Base-by-base conservation (phyloP, 1,140 invertebrate genomes). In the Trypoxylus dichotomus region DNA sequence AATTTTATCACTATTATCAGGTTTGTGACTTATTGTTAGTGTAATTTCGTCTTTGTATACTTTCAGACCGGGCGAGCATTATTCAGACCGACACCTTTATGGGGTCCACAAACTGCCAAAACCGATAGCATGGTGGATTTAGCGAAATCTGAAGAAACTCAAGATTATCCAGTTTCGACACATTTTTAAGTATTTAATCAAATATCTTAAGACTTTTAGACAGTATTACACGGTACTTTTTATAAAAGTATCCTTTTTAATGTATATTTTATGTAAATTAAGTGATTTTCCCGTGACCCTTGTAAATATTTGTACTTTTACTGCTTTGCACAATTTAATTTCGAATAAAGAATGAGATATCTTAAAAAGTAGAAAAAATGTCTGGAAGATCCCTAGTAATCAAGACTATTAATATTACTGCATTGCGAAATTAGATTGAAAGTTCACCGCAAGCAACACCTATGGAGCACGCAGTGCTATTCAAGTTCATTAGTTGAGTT, bases 31-130 rank as follows among this genome's bases (percentile, higher is more conserved):
- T n/a, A n/a, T n/a, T n/a, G n/a, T 37, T 37, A 37, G 2, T 7
- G 10, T 37, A 37, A 37, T 37, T 37, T 8, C 5, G 10, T 7
- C 10, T 8, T 37, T 37, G 32, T 37, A 37, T 37, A 37, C 3
- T 37, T 37, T 37, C 81, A 87, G 87, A 79, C 77, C 41, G 84
- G 85, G 77, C 58, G 42, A 47, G 84, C 82, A 74, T 82, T 86
- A 78, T 85, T 87, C 72, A 79, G 77, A 76, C 83, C 85, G 19
- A 81, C 84, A 32, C 76, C 79, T 42, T 79, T 81, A 21, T 88
- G 87, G 87, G 82, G 82, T 54, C 83, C 87, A 6, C 83, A 84
- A 78, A 79, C 27, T 54, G 19, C 13, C 10, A 72, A 76, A 47
- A 79, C 71, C 10, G 81, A 82, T n/a, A 82, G 80, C 77, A 41